Conservation (phyloP, 1,140 invertebrate genomes). For the Trichogramma pretiosum region DNA sequence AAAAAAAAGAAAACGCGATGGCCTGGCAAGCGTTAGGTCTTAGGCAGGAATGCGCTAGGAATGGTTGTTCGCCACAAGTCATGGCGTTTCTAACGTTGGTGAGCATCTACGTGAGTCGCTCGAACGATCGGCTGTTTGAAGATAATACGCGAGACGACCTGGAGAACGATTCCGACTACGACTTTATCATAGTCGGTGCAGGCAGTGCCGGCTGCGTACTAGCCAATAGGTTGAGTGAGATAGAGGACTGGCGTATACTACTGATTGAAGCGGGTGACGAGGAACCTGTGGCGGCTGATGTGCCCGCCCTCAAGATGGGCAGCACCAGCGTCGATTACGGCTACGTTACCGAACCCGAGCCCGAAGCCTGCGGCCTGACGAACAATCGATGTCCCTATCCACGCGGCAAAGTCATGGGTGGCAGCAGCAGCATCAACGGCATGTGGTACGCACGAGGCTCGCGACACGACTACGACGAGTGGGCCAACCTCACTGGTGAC, state of each 20-base stretch:
- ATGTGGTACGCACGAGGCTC: conserved; percentile 58
- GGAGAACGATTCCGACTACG: not conserved
- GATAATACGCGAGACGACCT: no score
- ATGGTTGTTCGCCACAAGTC: no score
- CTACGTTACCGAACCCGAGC: conserved; percentile 42
- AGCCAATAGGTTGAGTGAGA: not conserved
- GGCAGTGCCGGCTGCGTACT: not conserved
- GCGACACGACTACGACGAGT: conserved; percentile 38
- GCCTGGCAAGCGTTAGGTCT: no score
- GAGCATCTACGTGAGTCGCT: no score
- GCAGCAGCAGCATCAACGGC: conserved; percentile 51
- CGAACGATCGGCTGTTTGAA: no score
- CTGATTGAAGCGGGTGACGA: conserved; percentile 12
- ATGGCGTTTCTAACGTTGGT: no score
- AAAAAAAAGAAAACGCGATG: no score
- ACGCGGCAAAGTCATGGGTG: conserved; percentile 45
- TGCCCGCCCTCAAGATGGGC: not conserved
- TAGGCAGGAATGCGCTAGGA: no score
- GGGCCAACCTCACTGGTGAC: conserved; percentile 45
- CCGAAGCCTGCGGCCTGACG: conserved; percentile 39
- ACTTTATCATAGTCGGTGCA: not conserved
- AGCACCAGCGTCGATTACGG: not conserved
- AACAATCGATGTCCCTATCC: conserved; percentile 33
- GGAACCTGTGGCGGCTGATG: not conserved
- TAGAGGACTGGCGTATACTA: not conserved